phyloP scores from a whole-genome alignment of 1,140 invertebrate species.

The Ceratoteleas bidentatus region DNA sequence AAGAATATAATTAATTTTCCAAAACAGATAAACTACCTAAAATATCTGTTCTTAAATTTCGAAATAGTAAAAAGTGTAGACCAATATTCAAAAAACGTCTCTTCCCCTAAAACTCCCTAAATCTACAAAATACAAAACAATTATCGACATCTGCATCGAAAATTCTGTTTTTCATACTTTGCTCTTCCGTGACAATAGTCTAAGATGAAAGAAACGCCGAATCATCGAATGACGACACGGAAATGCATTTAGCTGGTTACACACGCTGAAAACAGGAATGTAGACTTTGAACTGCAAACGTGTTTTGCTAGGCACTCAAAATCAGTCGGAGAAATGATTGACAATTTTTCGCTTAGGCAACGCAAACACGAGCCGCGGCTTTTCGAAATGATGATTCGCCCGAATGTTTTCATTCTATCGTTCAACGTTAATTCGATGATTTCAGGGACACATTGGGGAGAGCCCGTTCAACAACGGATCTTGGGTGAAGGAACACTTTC shows the following conservation, averaged over 20 bases:
- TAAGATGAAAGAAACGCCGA: constrained; percentile 22
- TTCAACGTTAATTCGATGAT: constrained; percentile 58
- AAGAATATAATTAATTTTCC: too few relatives aligned
- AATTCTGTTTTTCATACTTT: too few relatives aligned
- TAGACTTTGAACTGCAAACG: constrained; percentile 18
- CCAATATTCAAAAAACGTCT: too few relatives aligned
- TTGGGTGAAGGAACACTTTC: constrained; percentile 80
- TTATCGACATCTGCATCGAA: too few relatives aligned
- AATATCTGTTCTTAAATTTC: too few relatives aligned
- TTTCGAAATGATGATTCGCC: constrained; percentile 60
- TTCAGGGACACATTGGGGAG: constrained; percentile 80
- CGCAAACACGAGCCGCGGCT: constrained; percentile 39
- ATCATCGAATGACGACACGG: constrained; percentile 53
- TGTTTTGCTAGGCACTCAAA: constrained; percentile 26
- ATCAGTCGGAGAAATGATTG: constrained; percentile 46
- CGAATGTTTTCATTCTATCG: constrained; percentile 46
- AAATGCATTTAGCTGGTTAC: constrained; percentile 63
- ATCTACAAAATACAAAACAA: too few relatives aligned
- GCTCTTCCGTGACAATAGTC: background rate
- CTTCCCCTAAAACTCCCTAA: too few relatives aligned
- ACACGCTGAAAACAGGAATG: constrained; percentile 5
- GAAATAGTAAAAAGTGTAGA: too few relatives aligned
- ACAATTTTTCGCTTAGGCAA: constrained; percentile 27
- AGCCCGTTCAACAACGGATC: constrained; percentile 80
- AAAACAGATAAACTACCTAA: too few relatives aligned